A percentile compares a stretch with the other conserved stretches of the same genome.
Evolutionary conservation across 2,888 invertebrate species (phyloP).

Genomic region (Lamellibrachia columna): DNA sequence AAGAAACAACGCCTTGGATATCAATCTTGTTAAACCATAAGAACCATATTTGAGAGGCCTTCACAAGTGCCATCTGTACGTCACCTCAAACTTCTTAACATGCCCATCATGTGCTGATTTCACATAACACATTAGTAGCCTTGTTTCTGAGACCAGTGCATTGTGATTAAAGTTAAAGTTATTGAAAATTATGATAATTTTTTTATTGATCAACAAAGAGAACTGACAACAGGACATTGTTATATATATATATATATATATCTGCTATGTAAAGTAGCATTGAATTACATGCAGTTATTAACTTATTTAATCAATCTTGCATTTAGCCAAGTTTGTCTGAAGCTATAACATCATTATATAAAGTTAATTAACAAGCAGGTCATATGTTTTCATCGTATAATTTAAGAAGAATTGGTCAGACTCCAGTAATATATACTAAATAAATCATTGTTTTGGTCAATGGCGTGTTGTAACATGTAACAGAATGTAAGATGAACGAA

Average conservation of each 20-base stretch:
- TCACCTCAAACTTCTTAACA: no score
- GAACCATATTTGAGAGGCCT: no score
- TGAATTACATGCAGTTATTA: not conserved
- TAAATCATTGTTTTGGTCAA: not conserved
- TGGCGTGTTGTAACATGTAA: not conserved
- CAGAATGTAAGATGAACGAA: not conserved
- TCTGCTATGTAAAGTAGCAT: not conserved
- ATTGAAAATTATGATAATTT: not conserved
- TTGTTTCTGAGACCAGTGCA: no score
- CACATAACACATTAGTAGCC: no score
- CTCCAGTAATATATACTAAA: not conserved
- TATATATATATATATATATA: not conserved
- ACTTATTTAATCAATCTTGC: not conserved
- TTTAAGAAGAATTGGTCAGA: not conserved
- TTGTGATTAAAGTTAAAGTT: no score
- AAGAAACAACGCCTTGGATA: no score
- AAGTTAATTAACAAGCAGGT: not conserved
- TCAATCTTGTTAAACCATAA: no score
- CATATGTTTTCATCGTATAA: not conserved
- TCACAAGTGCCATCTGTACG: no score
- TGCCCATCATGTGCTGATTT: no score
- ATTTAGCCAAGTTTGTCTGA: not conserved
- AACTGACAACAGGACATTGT: not conserved
- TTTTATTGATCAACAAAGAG: not conserved
- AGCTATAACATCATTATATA: not conserved